Evolutionary conservation across 1,140 invertebrate species (phyloP).

Genomic region (Bradysia coprophila): DNA sequence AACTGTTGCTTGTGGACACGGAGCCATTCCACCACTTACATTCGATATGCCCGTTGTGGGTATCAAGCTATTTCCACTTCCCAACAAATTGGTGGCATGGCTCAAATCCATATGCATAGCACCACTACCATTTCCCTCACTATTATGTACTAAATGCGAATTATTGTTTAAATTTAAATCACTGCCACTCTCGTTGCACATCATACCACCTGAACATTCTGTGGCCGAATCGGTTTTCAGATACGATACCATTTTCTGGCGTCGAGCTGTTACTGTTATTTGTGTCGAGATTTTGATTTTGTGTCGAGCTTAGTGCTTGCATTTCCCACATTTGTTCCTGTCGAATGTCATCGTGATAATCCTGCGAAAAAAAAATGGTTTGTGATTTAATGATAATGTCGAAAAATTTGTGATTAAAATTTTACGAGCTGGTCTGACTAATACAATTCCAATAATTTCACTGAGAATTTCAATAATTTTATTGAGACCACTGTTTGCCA

Average conservation of each 20-base stretch:
- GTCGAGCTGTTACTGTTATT: slow-evolving; percentile 12
- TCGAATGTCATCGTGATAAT: slow-evolving; percentile 70
- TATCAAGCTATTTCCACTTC: slow-evolving; percentile 3
- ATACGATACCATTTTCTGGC: slow-evolving; percentile 8
- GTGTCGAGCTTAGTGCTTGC: slow-evolving; percentile 40
- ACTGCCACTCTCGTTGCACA: not conserved
- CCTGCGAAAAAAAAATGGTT: no score
- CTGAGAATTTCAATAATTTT: no score
- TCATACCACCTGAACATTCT: slow-evolving; percentile 4
- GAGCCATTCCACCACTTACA: no score
- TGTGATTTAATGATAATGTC: no score
- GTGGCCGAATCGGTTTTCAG: slow-evolving; percentile 21
- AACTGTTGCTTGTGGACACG: no score
- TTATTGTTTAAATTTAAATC: not conserved
- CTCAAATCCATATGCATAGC: not conserved
- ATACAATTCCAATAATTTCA: no score
- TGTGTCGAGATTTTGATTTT: not conserved
- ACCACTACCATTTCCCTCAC: not conserved
- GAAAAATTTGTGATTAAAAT: no score
- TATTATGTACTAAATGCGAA: not conserved
- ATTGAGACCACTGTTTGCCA: no score
- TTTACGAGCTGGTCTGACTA: no score
- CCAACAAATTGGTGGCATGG: not conserved
- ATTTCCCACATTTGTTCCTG: slow-evolving; percentile 74
- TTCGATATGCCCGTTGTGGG: slow-evolving; percentile 7